Percentiles rank a stretch among this genome's conserved stretches.
Conservation (phyloP, 2,888 invertebrate species). For the Meteorus colon region DNA sequence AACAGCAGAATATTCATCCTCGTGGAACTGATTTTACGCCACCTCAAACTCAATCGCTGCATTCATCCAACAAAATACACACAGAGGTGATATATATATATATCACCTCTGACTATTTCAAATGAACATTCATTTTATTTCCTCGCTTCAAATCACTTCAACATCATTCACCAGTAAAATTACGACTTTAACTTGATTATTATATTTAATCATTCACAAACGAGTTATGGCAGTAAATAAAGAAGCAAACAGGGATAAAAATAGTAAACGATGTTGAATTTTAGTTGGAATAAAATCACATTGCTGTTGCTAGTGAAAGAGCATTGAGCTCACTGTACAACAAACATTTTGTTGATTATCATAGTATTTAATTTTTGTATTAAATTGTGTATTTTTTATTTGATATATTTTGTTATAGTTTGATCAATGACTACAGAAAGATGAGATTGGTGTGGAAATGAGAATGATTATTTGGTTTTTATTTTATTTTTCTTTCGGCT, state of each 20-base stretch:
- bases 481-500: not conserved
- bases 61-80: not conserved
- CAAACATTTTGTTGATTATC: not conserved
- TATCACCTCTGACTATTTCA: not conserved
- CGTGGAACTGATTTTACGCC: not conserved
- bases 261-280: not conserved
- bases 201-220: not conserved
- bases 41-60: not conserved
- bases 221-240: no score
- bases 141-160: not conserved
- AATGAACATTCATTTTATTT: not conserved
- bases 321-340: constrained; percentile 18
- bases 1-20: not conserved
- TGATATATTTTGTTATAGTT: not conserved
- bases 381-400: not conserved
- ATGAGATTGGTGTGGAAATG: not conserved
- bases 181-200: not conserved
- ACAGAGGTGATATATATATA: no score
- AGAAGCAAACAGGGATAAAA: not conserved
- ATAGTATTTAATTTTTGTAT: not conserved
- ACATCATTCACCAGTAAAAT: not conserved
- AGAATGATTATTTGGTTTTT: not conserved
- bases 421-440: not conserved
- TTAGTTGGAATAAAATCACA: not conserved
- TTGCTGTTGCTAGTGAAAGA: not conserved